A percentile compares a stretch with the other conserved stretches of the same genome.
phyloP scores from a whole-genome alignment of 2,888 invertebrate genomes.

The Anoplius nigerrimus region DNA sequence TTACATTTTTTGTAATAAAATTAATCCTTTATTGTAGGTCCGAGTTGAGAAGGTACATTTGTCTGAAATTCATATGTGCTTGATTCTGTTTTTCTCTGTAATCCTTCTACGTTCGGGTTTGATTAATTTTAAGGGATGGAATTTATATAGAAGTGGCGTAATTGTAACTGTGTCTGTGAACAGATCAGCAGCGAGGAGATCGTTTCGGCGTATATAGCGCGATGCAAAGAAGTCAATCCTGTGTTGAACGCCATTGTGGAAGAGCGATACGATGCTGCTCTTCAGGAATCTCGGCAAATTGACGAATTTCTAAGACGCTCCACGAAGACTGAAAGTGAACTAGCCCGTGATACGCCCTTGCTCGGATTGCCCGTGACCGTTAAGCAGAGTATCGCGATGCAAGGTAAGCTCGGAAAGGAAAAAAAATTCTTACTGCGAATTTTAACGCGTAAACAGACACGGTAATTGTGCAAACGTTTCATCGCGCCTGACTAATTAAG shows the following conservation, averaged over 20 bases:
- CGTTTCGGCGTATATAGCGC: constrained; percentile 79
- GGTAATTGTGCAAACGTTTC: too few relatives aligned
- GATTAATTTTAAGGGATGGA: too few relatives aligned
- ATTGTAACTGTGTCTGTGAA: constrained; percentile 1
- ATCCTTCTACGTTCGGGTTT: too few relatives aligned
- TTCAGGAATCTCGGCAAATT: constrained; percentile 79
- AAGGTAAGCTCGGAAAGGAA: constrained; percentile 79
- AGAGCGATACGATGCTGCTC: constrained; percentile 80
- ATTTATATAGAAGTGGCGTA: too few relatives aligned
- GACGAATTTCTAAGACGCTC: constrained; percentile 74
- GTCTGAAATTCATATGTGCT: too few relatives aligned
- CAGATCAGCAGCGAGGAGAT: constrained; percentile 80
- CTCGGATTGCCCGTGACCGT: constrained; percentile 89
- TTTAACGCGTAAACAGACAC: too few relatives aligned
- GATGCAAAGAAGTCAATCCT: constrained; percentile 82
- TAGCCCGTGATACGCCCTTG: constrained; percentile 80
- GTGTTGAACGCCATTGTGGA: constrained; percentile 83
- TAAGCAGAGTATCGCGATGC: constrained; percentile 86
- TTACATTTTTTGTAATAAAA: too few relatives aligned
- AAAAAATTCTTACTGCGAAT: too few relatives aligned
- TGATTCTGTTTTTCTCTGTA: too few relatives aligned
- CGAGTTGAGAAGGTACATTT: too few relatives aligned
- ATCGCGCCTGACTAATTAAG: too few relatives aligned
- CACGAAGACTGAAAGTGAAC: constrained; percentile 67
- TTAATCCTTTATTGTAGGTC: too few relatives aligned